phyloP scores from a whole-genome alignment of 2,113 vertebrate species.

The Neodontobutis hainanensis region DNA sequence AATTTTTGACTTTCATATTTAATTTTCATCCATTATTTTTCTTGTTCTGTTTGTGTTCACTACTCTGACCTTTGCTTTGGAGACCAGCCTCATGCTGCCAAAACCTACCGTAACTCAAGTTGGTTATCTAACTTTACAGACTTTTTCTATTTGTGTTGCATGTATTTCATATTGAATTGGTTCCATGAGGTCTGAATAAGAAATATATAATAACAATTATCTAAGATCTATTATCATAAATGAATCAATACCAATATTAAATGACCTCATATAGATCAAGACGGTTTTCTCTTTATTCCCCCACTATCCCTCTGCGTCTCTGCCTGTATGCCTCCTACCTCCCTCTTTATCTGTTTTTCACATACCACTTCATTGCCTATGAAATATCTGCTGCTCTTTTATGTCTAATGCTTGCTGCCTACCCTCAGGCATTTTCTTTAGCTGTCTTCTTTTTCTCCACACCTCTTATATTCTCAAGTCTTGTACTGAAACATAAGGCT shows the following conservation, averaged over 20 bases:
- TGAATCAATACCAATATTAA: no score
- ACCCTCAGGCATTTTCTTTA: conserved; percentile 41
- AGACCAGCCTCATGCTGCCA: background rate
- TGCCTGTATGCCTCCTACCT: conserved; percentile 16
- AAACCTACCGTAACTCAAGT: no score
- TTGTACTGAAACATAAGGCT: conserved; percentile 54
- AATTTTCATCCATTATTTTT: background rate
- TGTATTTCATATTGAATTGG: no score
- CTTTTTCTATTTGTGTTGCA: no score
- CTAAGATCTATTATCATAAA: no score
- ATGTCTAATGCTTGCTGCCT: conserved; percentile 29
- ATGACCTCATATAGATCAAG: no score
- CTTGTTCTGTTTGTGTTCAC: background rate
- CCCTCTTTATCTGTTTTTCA: conserved; percentile 35
- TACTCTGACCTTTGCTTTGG: background rate
- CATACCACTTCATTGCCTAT: conserved; percentile 18
- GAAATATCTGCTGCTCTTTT: conserved; percentile 37
- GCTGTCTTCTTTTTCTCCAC: background rate
- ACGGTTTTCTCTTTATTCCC: background rate
- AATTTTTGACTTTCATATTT: background rate
- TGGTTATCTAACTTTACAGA: no score
- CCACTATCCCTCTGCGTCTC: background rate
- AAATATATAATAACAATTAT: no score
- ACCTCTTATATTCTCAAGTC: conserved; percentile 30
- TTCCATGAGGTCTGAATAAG: no score